Evolutionary conservation across 64 coral and sea anemone genomes (phyloP).

Genomic region (Porites australiensis): DNA sequence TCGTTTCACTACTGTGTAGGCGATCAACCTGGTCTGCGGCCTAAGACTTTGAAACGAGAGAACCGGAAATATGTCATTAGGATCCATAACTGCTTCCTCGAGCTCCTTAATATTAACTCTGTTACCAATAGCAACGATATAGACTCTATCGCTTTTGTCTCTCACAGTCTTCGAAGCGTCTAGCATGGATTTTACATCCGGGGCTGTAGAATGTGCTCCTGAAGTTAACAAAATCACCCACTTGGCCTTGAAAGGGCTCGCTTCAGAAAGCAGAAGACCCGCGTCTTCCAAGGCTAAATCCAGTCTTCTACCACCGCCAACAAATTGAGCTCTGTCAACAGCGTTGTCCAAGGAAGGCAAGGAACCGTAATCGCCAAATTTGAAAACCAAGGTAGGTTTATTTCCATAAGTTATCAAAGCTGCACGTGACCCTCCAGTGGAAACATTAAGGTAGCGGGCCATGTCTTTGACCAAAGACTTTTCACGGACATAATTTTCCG

Average conservation of each 20-base stretch:
- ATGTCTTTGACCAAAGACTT: slow-evolving; percentile 47
- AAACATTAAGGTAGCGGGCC: slow-evolving; percentile 35
- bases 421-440: slow-evolving; percentile 45
- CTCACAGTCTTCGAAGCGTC: slow-evolving; percentile 30
- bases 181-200: neutral
- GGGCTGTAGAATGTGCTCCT: neutral
- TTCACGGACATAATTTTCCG: slow-evolving; percentile 4
- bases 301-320: slow-evolving; percentile 68
- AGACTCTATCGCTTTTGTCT: slow-evolving; percentile 39
- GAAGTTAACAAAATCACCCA: slow-evolving; percentile 31
- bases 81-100: neutral
- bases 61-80: slow-evolving; percentile 30
- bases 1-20: neutral
- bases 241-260: slow-evolving; percentile 1
- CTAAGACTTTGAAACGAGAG: neutral
- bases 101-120: slow-evolving; percentile 1
- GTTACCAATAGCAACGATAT: slow-evolving; percentile 57
- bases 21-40: neutral
- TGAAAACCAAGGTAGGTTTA: slow-evolving; percentile 32
- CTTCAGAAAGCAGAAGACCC: slow-evolving; percentile 31
- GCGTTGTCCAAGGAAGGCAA: neutral
- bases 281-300: slow-evolving; percentile 71
- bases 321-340: slow-evolving; percentile 44
- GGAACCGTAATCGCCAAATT: slow-evolving; percentile 39
- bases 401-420: slow-evolving; percentile 58